Evolutionary conservation across 2,113 vertebrate species (phyloP), one percentile per base, ranked within the genome.

Genomic region (Albula glossodonta): DNA sequence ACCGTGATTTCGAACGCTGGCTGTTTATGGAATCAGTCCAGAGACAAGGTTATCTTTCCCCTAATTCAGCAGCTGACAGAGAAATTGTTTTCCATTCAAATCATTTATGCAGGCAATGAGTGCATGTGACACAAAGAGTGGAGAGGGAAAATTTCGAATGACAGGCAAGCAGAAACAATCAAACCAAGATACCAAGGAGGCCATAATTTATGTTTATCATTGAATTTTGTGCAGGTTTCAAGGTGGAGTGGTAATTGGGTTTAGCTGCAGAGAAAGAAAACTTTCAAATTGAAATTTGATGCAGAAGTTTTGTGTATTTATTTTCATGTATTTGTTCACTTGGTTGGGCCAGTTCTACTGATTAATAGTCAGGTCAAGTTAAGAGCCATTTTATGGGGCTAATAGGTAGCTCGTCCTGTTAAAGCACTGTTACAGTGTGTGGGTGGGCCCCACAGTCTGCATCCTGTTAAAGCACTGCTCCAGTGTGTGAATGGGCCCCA

Each of bases 1-100:
- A 5, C n/a, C 31, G 31, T 31, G 70, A 31, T 25, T 80, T 60
- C 17, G 60, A 80, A 56, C 17, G 4, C 83, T 51, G 53, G 78
- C 78, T 60, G 78, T 56, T 63, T 79, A 19, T 80, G 78, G 56
- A 80, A 4, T 22, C 48, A 53, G 53, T 5, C 41, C 52, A 80
- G 53, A 77, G 84, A 85, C 50, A 78, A 19, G 48, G 78, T n/a
- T 85, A 60, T 51, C 78, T 85, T 81, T 50, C 63, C 31, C 57
- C 56, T 60, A 7, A 85, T 85, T 79, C 83, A 78, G 74, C 74
- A 31, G 49, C 51, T 52, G 52, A 56, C 77, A 78, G 52, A 60
- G 50, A 85, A 85, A 85, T 79, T 60, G 84, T 80, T 79, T 85
- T 85, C 84, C 84, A 63, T 85, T 85, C 78, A 80, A 13, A 80